phyloP scores from a whole-genome alignment of 1,140 invertebrate genomes.

The Drosophila rufa region DNA sequence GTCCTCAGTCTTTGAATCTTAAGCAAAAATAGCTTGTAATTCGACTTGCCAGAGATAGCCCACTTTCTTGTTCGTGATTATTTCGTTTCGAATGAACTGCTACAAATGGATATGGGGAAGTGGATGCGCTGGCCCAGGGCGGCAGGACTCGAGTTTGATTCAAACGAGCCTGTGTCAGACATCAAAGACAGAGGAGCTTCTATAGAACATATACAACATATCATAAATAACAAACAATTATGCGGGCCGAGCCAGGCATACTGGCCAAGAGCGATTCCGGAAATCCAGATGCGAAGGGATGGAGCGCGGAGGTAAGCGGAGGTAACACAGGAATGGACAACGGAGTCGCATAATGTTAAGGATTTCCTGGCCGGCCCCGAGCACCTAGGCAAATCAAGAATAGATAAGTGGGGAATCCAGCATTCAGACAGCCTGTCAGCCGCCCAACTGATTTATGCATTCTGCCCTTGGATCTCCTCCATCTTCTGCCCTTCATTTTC shows the following conservation, averaged over 20 bases:
- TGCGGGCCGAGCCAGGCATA: slow-evolving; percentile 45
- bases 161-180: slow-evolving; percentile 22
- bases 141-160: neutral
- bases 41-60: neutral
- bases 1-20: neutral
- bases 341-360: slow-evolving; percentile 12
- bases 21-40: too few relatives aligned
- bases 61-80: slow-evolving; percentile 19
- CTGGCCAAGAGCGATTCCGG: slow-evolving; percentile 8
- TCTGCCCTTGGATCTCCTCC: slow-evolving; percentile 8
- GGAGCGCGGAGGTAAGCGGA: neutral
- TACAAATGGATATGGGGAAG: slow-evolving; percentile 18
- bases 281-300: neutral
- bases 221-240: slow-evolving; percentile 80
- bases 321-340: too few relatives aligned
- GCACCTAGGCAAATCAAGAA: slow-evolving; percentile 35
- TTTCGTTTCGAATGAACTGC: slow-evolving; percentile 56
- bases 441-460: slow-evolving; percentile 74
- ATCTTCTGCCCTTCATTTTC: neutral
- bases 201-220: slow-evolving; percentile 50
- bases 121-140: neutral
- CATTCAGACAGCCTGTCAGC: slow-evolving; percentile 68
- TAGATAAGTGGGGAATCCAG: slow-evolving; percentile 37
- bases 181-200: slow-evolving; percentile 34
- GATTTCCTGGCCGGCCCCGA: slow-evolving; percentile 4